These are phyloP conservation scores for Acanthurus leucopareius DNA, from an alignment of 2,797 vertebrate genomes.

Conservation along the genomic window DNA sequence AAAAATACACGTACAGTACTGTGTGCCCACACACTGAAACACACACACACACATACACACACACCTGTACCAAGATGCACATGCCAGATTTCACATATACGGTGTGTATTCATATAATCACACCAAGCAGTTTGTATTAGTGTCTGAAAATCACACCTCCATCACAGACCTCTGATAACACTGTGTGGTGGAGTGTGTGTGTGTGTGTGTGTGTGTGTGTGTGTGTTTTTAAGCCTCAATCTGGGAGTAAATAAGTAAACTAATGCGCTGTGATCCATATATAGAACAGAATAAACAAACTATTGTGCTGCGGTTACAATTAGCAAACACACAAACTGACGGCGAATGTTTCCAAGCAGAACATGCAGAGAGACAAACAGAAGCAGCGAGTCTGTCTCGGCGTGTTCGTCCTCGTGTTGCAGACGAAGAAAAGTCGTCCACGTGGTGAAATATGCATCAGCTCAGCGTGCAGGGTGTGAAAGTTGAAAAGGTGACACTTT, in stretches of 20 bases:
- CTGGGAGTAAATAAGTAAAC: constrained; percentile 43
- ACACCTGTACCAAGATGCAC: constrained; percentile 51
- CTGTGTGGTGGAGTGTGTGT: background rate
- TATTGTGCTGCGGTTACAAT: background rate
- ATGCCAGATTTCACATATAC: constrained; percentile 30
- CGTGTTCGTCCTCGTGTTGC: constrained; percentile 1
- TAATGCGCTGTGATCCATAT: constrained; percentile 2
- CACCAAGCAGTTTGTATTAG: constrained; percentile 47
- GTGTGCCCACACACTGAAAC: constrained; percentile 18
- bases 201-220: too few relatives aligned
- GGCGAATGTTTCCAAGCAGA: background rate
- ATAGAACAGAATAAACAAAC: background rate
- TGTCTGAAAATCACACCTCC: constrained; percentile 45
- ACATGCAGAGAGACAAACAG: background rate
- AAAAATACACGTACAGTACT: background rate
- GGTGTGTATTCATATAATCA: constrained; percentile 35
- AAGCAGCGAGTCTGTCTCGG: constrained; percentile 18
- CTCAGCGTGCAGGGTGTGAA: constrained; percentile 33
- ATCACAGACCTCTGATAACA: background rate
- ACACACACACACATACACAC: constrained; percentile 34
- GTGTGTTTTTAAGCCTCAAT: constrained; percentile 20
- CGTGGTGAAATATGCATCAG: constrained; percentile 54
- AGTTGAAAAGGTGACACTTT: constrained; percentile 24
- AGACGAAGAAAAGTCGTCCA: constrained; percentile 41
- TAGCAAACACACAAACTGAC: background rate